Evolutionary conservation across 2,888 invertebrate species (phyloP).

Genomic region (Clitarchus hookeri): DNA sequence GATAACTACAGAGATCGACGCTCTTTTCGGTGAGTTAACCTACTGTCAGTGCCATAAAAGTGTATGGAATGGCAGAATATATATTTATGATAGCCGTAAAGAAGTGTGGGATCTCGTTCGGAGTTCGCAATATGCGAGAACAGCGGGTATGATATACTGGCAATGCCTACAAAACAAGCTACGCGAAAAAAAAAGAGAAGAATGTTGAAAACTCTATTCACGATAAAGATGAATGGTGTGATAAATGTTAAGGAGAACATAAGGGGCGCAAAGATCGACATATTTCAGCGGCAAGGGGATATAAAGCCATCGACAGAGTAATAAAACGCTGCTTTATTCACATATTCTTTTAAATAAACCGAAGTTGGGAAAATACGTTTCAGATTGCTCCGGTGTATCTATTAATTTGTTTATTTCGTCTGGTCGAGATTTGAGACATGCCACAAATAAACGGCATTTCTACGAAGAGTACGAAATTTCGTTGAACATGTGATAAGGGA

Average conservation of each 20-base stretch:
- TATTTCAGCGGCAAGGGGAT: background rate
- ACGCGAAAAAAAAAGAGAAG: background rate
- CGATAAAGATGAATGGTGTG: background rate
- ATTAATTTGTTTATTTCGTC: no score
- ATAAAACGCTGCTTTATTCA: background rate
- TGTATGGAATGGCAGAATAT: background rate
- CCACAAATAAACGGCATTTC: no score
- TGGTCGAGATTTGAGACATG: no score
- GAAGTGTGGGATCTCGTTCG: background rate
- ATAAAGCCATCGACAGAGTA: background rate
- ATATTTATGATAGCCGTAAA: background rate
- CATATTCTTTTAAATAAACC: background rate
- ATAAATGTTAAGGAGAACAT: background rate
- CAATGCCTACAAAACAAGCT: background rate
- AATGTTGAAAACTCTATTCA: background rate
- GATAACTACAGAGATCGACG: background rate
- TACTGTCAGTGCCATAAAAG: background rate
- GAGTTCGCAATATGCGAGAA: background rate
- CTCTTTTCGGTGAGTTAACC: background rate
- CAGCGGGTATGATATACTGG: background rate
- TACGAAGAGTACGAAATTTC: no score
- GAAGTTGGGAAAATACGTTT: background rate
- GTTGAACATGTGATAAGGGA: no score
- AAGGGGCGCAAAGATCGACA: background rate
- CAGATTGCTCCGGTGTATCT: background rate